Evolutionary conservation across 1,140 invertebrate species (phyloP).

Genomic region (Zaprionus davidi): DNA sequence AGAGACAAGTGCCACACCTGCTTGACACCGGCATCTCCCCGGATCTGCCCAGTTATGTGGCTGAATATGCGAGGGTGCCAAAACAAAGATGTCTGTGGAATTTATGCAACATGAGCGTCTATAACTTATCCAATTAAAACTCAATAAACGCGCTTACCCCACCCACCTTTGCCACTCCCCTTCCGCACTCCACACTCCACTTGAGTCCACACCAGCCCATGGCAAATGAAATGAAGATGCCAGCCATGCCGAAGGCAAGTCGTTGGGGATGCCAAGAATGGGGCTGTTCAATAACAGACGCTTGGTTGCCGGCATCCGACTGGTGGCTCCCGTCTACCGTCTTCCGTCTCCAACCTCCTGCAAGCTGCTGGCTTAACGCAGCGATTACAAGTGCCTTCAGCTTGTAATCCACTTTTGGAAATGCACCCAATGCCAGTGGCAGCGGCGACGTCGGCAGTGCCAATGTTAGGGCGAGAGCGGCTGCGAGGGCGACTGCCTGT

Average conservation of each 20-base stretch:
- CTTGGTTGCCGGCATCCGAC: slow-evolving; percentile 4
- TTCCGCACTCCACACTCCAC: background rate
- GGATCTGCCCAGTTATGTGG: slow-evolving; percentile 5
- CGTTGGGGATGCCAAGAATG: slow-evolving; percentile 27
- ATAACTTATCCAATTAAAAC: slow-evolving; percentile 83
- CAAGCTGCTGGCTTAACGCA: slow-evolving; percentile 68
- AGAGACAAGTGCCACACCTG: slow-evolving; percentile 26
- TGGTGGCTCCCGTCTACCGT: background rate
- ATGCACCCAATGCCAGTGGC: slow-evolving; percentile 58
- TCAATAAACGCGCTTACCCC: slow-evolving; percentile 72
- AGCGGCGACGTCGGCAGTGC: background rate
- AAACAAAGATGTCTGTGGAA: slow-evolving; percentile 76
- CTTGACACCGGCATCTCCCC: no score
- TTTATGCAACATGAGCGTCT: slow-evolving; percentile 81
- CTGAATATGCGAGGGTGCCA: slow-evolving; percentile 53
- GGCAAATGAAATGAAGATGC: slow-evolving; percentile 70
- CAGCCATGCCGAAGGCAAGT: slow-evolving; percentile 48
- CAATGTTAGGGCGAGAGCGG: slow-evolving; percentile 5
- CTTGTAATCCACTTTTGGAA: slow-evolving; percentile 82
- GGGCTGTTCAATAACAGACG: slow-evolving; percentile 65
- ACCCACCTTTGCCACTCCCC: slow-evolving; percentile 14
- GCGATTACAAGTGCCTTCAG: slow-evolving; percentile 81
- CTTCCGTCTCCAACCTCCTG: background rate
- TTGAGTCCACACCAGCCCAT: background rate
- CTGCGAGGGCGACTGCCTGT: slow-evolving; percentile 25